These are phyloP conservation scores for Acrocera orbiculus DNA, from an alignment of 2,888 invertebrate genomes.

Conservation along the genomic window DNA sequence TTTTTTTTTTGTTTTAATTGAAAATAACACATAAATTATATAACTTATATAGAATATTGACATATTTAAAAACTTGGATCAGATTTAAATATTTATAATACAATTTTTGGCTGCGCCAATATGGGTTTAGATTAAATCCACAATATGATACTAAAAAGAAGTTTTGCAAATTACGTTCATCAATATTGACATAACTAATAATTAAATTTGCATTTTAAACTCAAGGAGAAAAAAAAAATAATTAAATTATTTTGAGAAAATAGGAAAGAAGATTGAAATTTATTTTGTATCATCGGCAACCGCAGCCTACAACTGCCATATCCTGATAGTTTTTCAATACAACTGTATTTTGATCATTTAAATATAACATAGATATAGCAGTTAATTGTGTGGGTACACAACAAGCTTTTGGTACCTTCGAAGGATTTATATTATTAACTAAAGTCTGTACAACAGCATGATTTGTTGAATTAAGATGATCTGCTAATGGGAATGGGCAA, in stretches of 20 bases:
- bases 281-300: constrained; percentile 61
- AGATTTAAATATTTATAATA: too few relatives aligned
- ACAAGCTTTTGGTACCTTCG: constrained; percentile 84
- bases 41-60: constrained; percentile 9
- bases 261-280: constrained; percentile 1
- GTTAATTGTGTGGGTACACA: constrained; percentile 92
- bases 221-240: too few relatives aligned
- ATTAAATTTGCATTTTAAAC: too few relatives aligned
- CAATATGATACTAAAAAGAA: too few relatives aligned
- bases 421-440: constrained; percentile 84
- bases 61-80: too few relatives aligned
- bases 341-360: constrained; percentile 86
- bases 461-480: constrained; percentile 91
- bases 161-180: too few relatives aligned
- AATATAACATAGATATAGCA: constrained; percentile 89
- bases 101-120: too few relatives aligned
- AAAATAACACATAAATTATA: constrained; percentile 10
- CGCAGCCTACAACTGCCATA: constrained; percentile 96
- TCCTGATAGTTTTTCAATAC: constrained; percentile 97
- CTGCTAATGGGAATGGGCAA: constrained; percentile 84
- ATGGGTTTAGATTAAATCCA: too few relatives aligned
- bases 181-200: too few relatives aligned
- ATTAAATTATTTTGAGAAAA: background rate
- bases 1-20: constrained; percentile 3
- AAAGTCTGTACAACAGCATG: constrained; percentile 97